Evolutionary conservation across 2,888 invertebrate species (phyloP).

Genomic region (Eulithis testata): DNA sequence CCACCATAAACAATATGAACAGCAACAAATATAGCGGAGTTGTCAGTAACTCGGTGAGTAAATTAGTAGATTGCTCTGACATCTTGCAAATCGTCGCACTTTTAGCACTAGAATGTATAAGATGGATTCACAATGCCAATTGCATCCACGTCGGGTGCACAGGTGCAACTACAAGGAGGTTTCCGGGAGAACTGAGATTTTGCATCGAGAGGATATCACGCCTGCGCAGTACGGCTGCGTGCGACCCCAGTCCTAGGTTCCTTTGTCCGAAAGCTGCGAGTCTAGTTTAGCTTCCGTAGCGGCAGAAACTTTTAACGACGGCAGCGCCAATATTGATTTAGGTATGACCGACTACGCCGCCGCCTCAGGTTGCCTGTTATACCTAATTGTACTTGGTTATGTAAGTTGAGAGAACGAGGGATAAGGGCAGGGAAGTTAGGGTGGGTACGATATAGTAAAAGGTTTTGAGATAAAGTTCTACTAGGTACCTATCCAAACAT

Average conservation of each 20-base stretch:
- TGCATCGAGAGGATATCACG: conserved; percentile 23
- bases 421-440: not conserved
- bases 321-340: conserved; percentile 35
- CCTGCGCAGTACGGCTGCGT: conserved; percentile 33
- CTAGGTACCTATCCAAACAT: too few relatives aligned
- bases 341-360: conserved; percentile 7
- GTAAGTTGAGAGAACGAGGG: conserved; percentile 5
- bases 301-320: conserved; percentile 15
- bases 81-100: conserved; percentile 3
- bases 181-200: conserved; percentile 30
- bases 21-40: conserved; percentile 8
- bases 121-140: conserved; percentile 8
- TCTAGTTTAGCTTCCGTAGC: conserved; percentile 24
- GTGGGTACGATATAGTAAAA: conserved; percentile 3
- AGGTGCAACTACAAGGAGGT: conserved; percentile 17
- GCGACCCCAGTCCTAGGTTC: conserved; percentile 25
- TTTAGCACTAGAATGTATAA: not conserved
- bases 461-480: too few relatives aligned
- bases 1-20: not conserved
- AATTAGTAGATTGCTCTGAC: conserved; percentile 4
- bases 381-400: not conserved
- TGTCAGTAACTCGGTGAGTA: not conserved
- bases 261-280: conserved; percentile 31
- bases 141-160: conserved; percentile 13
- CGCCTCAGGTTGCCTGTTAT: conserved; percentile 6